Base-by-base conservation (phyloP, 1,140 invertebrate genomes). In the Trichomalopsis sarcophagae region DNA sequence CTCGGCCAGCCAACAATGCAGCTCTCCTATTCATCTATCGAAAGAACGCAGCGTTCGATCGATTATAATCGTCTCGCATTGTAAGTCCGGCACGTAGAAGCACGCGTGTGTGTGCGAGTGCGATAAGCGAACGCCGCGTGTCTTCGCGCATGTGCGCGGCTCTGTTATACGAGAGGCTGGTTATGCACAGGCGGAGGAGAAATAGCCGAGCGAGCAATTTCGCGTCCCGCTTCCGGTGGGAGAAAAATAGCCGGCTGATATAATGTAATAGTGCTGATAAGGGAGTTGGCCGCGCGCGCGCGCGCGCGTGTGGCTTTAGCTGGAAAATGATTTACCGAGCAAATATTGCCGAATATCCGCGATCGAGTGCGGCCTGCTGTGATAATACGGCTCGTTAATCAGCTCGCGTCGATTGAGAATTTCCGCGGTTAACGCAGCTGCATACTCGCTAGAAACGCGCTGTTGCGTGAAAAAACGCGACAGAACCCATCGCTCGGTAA, bases 1-100 rank as follows among this genome's bases (percentile, higher is more conserved):
- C 23, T 30, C 11, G 21, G 23, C 50, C 77, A 68, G 2, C 17
- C 55, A 68, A 66, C n/a, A 68, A n/a, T 62, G 55, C 55, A 62
- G n/a, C 77, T 62, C 30, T n/a, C n/a, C 77, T 36, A 79, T 79
- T 78, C 66, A 79, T 79, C 77, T 79, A 79, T 79, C 55, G 50
- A 36, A 62, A 62, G 55, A 62, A 62, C 55, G 47, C 14, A 62
- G 30, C 14, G 66, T 33, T 79, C 55, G 36, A 79, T 79, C 50
- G 77, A 66, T 79, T 68, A 33, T 17, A 68, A 79, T 68, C 30
- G 47, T 62, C n/a, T 62, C n/a, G 55, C 55, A n/a, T 62, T 62
- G 1, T 7, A 62, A 40, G 0, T 62, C 14, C 7, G 17, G 55
- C 21, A 13, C 21, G 11, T 40, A 79, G 4, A 30, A 4, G 6